A percentile compares a stretch with the other conserved stretches of the same genome.
Evolutionary conservation across 2,888 invertebrate genomes (phyloP).

Genomic region (Notodonta dromedarius): DNA sequence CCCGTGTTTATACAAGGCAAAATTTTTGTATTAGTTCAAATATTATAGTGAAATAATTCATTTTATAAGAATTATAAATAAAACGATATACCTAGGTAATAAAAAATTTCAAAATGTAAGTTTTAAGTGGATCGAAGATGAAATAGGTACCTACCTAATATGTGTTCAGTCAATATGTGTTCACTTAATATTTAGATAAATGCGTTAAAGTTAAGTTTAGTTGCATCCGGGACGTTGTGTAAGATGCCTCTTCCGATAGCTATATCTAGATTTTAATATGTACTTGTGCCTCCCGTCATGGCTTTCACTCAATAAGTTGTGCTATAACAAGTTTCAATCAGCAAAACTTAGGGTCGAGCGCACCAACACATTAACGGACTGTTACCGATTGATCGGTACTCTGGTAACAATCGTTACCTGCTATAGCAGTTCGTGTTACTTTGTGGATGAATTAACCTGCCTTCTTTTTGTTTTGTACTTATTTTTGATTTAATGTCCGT

Average conservation of each 20-base stretch:
- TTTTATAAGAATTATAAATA: slow-evolving; percentile 52
- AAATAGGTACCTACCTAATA: slow-evolving; percentile 41
- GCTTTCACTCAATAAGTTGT: slow-evolving; percentile 42
- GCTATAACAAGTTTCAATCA: not conserved
- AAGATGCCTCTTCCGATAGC: slow-evolving; percentile 22
- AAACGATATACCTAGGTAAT: slow-evolving; percentile 38
- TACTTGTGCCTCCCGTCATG: slow-evolving; percentile 44
- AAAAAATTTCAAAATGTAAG: slow-evolving; percentile 34
- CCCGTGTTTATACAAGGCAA: slow-evolving; percentile 56
- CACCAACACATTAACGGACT: too few species aligned
- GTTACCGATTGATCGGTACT: too few species aligned
- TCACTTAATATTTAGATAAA: slow-evolving; percentile 61
- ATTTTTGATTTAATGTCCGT: not conserved
- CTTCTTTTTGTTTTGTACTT: not conserved
- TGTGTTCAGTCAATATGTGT: slow-evolving; percentile 78
- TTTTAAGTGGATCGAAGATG: slow-evolving; percentile 36
- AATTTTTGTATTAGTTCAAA: slow-evolving; percentile 71
- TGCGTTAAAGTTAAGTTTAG: slow-evolving; percentile 44
- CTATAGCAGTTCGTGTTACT: too few species aligned
- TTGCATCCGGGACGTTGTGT: slow-evolving; percentile 37
- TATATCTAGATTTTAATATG: slow-evolving; percentile 23
- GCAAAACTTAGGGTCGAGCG: not conserved
- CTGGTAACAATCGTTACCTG: too few species aligned
- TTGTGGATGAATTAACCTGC: not conserved
- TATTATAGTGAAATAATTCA: slow-evolving; percentile 73